Evolutionary conservation across 2,888 invertebrate species (phyloP).

Genomic region (Euzetes globulus): DNA sequence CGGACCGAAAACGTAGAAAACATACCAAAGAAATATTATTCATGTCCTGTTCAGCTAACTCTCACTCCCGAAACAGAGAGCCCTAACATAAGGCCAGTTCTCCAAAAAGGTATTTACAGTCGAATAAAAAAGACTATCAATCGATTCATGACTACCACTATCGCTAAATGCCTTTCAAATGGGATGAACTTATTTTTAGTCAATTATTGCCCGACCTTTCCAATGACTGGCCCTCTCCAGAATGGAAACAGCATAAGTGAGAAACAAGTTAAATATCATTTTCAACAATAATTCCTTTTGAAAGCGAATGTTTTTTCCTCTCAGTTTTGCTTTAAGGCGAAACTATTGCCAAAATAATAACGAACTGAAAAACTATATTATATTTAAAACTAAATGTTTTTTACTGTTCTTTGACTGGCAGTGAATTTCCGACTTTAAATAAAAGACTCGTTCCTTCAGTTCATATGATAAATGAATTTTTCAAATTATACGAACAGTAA

Average conservation of each 20-base stretch:
- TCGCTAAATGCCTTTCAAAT: background rate
- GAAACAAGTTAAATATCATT: slow-evolving; percentile 19
- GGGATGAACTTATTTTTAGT: slow-evolving; percentile 9
- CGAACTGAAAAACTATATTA: too few species aligned
- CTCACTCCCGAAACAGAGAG: background rate
- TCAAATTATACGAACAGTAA: too few species aligned
- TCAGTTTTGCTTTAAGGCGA: background rate
- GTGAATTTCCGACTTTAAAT: too few species aligned
- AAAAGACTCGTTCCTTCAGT: too few species aligned
- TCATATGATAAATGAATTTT: too few species aligned
- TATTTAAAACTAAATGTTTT: too few species aligned
- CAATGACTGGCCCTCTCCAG: background rate
- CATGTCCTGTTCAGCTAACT: background rate
- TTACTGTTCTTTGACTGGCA: too few species aligned
- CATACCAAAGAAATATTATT: too few species aligned
- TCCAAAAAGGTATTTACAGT: background rate
- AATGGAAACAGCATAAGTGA: background rate
- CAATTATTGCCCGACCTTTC: background rate
- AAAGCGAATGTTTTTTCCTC: background rate
- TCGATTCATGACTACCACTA: slow-evolving; percentile 13
- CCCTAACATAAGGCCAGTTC: background rate
- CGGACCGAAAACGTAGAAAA: background rate
- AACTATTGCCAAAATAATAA: background rate
- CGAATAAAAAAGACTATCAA: slow-evolving; percentile 11
- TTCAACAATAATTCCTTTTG: background rate